A percentile compares a stretch with the other conserved stretches of the same genome.
phyloP scores from a whole-genome alignment of 2,888 invertebrate species.

The Trimorus sp. region DNA sequence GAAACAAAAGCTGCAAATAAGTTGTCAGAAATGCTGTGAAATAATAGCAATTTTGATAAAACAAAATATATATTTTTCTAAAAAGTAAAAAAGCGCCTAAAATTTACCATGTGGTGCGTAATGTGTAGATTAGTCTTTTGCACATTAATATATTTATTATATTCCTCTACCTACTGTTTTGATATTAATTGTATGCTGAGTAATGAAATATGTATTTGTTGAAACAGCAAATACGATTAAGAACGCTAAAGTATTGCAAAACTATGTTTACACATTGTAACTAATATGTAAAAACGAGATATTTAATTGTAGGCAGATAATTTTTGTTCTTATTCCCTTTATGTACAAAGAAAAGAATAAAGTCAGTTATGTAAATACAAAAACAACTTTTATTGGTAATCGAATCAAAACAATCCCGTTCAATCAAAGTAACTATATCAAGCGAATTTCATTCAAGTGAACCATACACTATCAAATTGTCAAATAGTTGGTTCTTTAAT shows the following conservation, averaged over 20 bases:
- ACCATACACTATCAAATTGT: background rate
- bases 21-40: constrained; percentile 13
- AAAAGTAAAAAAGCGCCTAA: background rate
- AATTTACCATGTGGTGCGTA: background rate
- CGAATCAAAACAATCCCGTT: background rate
- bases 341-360: constrained; percentile 2
- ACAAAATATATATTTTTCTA: background rate
- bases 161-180: too few species aligned
- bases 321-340: background rate
- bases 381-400: background rate
- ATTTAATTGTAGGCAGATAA: background rate
- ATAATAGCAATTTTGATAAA: background rate
- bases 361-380: background rate
- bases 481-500: too few species aligned
- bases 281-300: background rate
- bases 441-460: background rate
- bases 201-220: too few species aligned
- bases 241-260: too few species aligned
- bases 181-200: too few species aligned
- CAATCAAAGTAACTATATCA: too few species aligned
- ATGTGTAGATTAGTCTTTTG: background rate
- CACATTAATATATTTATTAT: too few species aligned
- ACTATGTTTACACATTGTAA: too few species aligned
- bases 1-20: constrained; percentile 73
- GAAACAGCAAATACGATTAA: too few species aligned